A percentile compares a stretch with the other conserved stretches of the same genome.
Conservation (phyloP, 2,797 vertebrate genomes). For the Netta rufina region DNA sequence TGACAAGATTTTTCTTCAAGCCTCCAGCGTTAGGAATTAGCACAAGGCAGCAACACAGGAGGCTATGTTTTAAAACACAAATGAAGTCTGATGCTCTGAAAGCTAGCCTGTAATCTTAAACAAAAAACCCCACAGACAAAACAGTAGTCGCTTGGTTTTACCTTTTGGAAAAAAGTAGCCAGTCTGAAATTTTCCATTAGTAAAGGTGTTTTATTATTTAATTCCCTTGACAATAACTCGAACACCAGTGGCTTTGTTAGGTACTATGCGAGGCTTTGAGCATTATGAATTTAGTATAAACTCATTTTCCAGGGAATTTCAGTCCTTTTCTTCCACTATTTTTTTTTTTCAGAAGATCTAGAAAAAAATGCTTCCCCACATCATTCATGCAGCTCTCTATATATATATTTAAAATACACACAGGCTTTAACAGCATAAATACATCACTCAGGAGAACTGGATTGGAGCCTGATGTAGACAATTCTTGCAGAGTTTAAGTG, state of each 20-base stretch:
- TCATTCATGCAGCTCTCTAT: neutral
- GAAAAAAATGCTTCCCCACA: neutral
- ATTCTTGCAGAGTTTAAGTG: neutral
- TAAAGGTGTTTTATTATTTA: slow-evolving; percentile 46
- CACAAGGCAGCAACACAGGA: neutral
- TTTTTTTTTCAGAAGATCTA: neutral
- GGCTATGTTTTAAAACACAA: neutral
- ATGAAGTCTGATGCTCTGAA: neutral
- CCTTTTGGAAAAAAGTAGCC: neutral
- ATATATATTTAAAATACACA: too few relatives aligned
- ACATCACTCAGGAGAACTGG: neutral
- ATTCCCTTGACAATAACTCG: slow-evolving; percentile 14
- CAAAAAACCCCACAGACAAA: neutral
- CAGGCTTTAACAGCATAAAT: neutral
- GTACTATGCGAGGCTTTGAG: neutral
- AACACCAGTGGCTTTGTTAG: slow-evolving; percentile 43
- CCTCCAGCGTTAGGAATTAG: neutral
- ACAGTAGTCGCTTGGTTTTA: slow-evolving; percentile 1
- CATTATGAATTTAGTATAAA: neutral
- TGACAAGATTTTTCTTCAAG: neutral
- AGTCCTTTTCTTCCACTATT: neutral
- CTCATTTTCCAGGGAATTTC: neutral
- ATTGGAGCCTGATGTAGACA: neutral
- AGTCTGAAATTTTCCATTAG: slow-evolving; percentile 12
- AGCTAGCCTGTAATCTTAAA: neutral